phyloP scores from a whole-genome alignment of 2,113 vertebrate genomes.

The Prunella fulvescens region DNA sequence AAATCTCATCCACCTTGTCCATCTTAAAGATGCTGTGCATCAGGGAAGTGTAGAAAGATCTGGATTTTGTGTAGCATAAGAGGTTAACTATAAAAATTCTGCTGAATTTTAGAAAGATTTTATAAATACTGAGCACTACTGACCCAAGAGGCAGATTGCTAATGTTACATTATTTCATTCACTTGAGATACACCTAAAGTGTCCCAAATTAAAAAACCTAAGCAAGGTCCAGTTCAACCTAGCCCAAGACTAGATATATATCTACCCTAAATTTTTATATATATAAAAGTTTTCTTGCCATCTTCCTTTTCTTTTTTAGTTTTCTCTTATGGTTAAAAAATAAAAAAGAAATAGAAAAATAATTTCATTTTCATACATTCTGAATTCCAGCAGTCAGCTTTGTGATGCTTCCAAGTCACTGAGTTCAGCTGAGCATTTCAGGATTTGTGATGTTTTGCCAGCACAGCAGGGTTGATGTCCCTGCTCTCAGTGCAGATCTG shows the following conservation, averaged over 20 bases:
- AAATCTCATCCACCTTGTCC: background rate
- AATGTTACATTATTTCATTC: background rate
- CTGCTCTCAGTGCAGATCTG: background rate
- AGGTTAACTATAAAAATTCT: background rate
- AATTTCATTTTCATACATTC: background rate
- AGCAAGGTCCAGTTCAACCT: background rate
- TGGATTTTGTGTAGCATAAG: background rate
- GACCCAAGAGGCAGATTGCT: background rate
- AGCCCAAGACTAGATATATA: background rate
- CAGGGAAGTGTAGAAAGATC: background rate
- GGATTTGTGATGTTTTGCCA: background rate
- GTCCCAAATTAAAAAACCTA: background rate
- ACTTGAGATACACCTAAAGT: background rate
- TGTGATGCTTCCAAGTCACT: fast-evolving
- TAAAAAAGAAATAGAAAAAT: background rate
- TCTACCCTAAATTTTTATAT: background rate
- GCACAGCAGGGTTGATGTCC: background rate
- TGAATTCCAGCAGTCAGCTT: background rate
- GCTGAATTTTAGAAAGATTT: background rate
- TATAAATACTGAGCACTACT: background rate
- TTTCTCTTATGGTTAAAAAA: background rate
- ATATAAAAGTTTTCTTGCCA: too few species aligned
- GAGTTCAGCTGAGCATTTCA: background rate
- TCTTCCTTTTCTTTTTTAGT: background rate
- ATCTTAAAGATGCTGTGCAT: background rate